Evolutionary conservation across 64 coral and sea anemone genomes (phyloP), one percentile per base, ranked within the genome.

Genomic region (Stylophora pistillata): DNA sequence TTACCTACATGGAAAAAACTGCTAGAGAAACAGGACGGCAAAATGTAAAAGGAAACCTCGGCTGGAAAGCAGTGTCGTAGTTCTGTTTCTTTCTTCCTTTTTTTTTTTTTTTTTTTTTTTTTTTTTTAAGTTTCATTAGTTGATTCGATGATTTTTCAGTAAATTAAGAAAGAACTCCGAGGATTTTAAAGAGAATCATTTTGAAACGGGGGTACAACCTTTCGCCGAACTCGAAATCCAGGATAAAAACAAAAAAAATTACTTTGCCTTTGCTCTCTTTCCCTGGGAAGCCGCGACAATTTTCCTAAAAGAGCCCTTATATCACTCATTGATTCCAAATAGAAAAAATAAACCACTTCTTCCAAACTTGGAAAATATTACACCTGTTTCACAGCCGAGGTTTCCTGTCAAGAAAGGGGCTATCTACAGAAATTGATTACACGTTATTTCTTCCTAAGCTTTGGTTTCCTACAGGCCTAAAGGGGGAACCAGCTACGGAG

Each of bases 401-500:
- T 69, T 70, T 84, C 80, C 61, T n/a, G 62, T 34, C 32, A 68
- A 34, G 80, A 21, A 26, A 84, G 58, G 37, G 62, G 27, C 80
- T 84, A 84, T 84, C 34, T 84, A 84, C 80, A 84, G 60, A 84
- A 53, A 27, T 69, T 15, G 31, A 53, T 69, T 84, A 84, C 80
- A 84, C 66, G 80, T 47, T 53, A 84, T 54, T 68, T 62, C 23
- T 37, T 82, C 34, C 26, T 63, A 64, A 61, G 13, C 21, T 61
- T 18, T 31, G 56, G 23, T 64, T 6, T 68, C 33, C 68, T 84
- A 60, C 80, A 84, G 62, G 30, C 80, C 34, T 84, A 25, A 41
- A 65, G 18, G 79, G 58, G 69, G 0, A 84, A 64, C 13, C 32
- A 62, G n/a, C 17, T 82, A 82, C 9, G 10, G 17, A n/a, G 59